Evolutionary conservation across 2,888 invertebrate species (phyloP), one percentile per base, ranked within the genome.

Genomic region (Apoderus coryli): DNA sequence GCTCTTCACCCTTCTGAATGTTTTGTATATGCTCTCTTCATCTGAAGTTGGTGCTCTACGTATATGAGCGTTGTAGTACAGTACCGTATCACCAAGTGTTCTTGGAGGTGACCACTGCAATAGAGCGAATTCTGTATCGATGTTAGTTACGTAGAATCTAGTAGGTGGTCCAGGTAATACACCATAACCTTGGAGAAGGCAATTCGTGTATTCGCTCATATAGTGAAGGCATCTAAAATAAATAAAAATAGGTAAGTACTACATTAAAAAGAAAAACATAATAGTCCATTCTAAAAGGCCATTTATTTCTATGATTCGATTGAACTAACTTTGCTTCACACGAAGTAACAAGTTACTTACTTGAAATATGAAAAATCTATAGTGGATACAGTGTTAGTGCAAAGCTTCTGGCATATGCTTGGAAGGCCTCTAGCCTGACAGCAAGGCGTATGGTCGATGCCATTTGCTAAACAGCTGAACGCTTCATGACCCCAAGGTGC

Each of bases 401-500:
- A 86, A 3, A 85, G 58, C 11, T 78, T 73, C 39, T 78, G 68
- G 44, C 85, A 86, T 1, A 73, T 59, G 1, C 72, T 67, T 0
- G 84, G 82, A 15, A 86, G 64, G 0, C 84, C 84, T 29, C 80
- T 59, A 0, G 75, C 67, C 14, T 69, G 64, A 50, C 85, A 85
- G 57, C 85, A 86, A 0, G 77, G 73, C 0, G 80, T 76, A 54
- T 85, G 85, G 59, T 86, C 84, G 48, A 76, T 66, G 2, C 77
- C 76, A 42, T 84, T 80, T 24, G 80, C 74, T 34, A 85, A 61
- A 47, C 85, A 85, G 6, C 72, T 69, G 53, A 85, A 84, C 1
- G 82, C 80, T 14, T 74, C 72, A 3, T 76, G 71, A 1, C 82
- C 80, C 82, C 84, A 85, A 0, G 85, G 85, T 1, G 85, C 85